Conservation (phyloP, 1,140 invertebrate genomes). For the Drosophila rhopaloa region DNA sequence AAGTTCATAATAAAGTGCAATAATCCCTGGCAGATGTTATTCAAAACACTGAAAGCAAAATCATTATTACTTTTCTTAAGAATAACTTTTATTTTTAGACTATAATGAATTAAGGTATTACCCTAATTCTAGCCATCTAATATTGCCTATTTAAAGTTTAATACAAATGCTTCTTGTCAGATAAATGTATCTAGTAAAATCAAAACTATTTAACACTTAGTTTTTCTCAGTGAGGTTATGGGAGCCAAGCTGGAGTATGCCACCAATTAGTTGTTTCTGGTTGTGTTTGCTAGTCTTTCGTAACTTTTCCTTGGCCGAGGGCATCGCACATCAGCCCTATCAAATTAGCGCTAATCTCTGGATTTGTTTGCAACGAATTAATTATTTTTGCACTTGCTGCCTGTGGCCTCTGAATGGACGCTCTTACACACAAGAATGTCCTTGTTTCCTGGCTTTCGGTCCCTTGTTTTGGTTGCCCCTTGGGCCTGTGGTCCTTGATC, state of each 20-base stretch:
- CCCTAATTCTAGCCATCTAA: no score
- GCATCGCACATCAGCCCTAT: conserved; percentile 50
- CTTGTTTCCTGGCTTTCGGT: conserved; percentile 9
- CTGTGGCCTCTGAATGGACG: conserved; percentile 24
- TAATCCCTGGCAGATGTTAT: no score
- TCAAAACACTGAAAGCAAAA: no score
- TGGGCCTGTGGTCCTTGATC: conserved; percentile 20
- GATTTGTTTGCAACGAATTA: conserved; percentile 66
- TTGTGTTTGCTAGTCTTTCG: conserved; percentile 6
- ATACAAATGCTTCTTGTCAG: no score
- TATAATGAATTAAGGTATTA: no score
- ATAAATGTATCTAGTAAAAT: no score
- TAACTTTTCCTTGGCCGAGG: conserved; percentile 26
- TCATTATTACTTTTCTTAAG: no score
- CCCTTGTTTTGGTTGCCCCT: conserved; percentile 12
- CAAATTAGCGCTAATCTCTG: conserved; percentile 59
- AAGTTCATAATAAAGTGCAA: conserved; percentile 8
- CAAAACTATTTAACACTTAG: no score
- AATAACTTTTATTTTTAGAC: no score
- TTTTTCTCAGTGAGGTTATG: conserved; percentile 1
- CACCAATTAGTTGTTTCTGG: conserved; percentile 31
- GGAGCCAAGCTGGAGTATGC: conserved; percentile 3
- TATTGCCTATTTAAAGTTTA: no score
- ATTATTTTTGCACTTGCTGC: conserved; percentile 68
- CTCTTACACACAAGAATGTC: conserved; percentile 22